Percentiles rank a stretch among this genome's conserved stretches.
Evolutionary conservation across 2,888 invertebrate species (phyloP).

Genomic region (Oxytorus armatus): DNA sequence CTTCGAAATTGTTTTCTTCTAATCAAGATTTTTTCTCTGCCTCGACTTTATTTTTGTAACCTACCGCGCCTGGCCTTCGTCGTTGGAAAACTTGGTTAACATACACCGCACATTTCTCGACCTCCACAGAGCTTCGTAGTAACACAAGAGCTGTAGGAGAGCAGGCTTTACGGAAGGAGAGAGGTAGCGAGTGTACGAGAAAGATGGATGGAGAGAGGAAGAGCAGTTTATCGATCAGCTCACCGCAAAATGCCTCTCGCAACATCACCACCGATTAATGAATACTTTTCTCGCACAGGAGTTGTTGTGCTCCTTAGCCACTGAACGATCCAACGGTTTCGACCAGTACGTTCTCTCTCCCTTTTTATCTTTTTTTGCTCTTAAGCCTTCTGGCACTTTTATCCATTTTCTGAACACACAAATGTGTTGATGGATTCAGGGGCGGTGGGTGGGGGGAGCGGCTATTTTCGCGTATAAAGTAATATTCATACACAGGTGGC

Average conservation of each 20-base stretch:
- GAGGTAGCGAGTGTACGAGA: background rate
- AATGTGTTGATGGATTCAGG: background rate
- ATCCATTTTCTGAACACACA: constrained; percentile 7
- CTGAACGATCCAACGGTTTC: background rate
- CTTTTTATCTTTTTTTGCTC: background rate
- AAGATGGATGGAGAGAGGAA: background rate
- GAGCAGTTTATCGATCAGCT: constrained; percentile 33
- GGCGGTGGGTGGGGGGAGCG: background rate
- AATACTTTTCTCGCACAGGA: constrained; percentile 25
- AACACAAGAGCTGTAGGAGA: constrained; percentile 3
- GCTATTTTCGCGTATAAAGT: constrained; percentile 16
- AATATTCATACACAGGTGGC: background rate
- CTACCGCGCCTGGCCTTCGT: background rate
- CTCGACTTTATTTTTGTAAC: background rate
- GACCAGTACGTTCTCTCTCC: background rate
- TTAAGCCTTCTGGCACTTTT: constrained; percentile 23
- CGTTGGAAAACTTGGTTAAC: constrained; percentile 12
- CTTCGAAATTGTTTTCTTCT: background rate
- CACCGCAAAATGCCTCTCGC: constrained; percentile 44
- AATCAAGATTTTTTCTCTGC: background rate
- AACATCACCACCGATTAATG: constrained; percentile 42
- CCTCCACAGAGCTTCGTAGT: background rate
- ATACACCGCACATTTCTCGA: background rate
- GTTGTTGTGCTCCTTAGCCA: constrained; percentile 1
- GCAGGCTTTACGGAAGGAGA: constrained; percentile 5